Base-by-base conservation (phyloP, 2,113 vertebrate species). In the Urocolius indicus region DNA sequence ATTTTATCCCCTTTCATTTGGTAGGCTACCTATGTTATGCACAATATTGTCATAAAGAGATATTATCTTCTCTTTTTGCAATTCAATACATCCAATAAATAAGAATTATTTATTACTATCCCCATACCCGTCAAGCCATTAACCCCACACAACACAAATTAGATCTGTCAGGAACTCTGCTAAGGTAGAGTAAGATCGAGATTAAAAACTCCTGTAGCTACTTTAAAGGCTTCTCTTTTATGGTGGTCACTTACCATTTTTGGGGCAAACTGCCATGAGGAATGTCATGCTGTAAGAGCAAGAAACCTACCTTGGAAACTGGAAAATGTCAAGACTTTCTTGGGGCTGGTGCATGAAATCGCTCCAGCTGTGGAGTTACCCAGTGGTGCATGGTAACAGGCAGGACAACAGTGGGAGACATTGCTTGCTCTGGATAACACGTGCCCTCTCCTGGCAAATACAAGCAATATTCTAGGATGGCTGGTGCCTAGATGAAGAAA, bases 51-150 rank as follows among this genome's bases (percentile, higher is more conserved):
- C 89, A 65, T 41, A 68, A 90, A 63, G 74, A 57, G n/a, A 27
- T 89, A 82, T 88, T 89, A 92, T 63, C 65, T 94, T 75, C 63
- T 49, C 73, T 91, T 97, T 61, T 8, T 65, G 75, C 20, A 95
- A 81, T 84, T 93, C 87, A 80, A 38, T 54, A 57, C 21, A 86
- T 84, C 74, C 87, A 69, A 58, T 94, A 97, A 97, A 96, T 96
- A 97, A 94, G 59, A 94, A 91, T 86, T 89, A 91, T 93, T 96
- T 95, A 83, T 90, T 92, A 95, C 90, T 63, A 95, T 67, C 57
- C 66, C 66, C 41, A 16, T 84, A 89, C 65, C 54, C 93, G 36
- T 48, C 75, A 84, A 92, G 81, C 54, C 49, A 73, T 62, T 90
- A 94, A 90, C 66, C 45, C 61, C 74, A 83, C 29, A 69, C 17